Base-by-base conservation (phyloP, 2,888 invertebrate genomes). In the Cabera pusaria region DNA sequence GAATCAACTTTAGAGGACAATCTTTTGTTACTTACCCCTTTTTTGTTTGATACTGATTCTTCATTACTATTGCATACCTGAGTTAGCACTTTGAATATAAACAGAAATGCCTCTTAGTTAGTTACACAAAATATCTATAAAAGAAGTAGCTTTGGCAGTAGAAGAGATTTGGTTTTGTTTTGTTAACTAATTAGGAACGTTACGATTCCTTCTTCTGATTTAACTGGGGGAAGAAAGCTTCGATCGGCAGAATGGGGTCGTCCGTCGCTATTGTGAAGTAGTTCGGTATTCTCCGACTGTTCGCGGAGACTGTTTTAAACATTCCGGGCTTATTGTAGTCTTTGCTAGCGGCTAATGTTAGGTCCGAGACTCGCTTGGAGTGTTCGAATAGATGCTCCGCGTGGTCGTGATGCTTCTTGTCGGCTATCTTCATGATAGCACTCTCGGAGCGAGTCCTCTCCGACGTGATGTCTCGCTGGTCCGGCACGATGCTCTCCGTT, bases 161-260 rank as follows among this genome's bases (percentile, higher is more conserved):
- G 75, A 68, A 67, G 69, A 60, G 63, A 72, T 85, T 86, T 82
- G 82, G 80, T 84, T 74, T 74, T 41, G 61, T 52, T 60, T 64
- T 65, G 58, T 57, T 28, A 17, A 16, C 16, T 6, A 64, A 52
- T 51, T 11, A 73, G 71, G 61, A 72, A 75, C 60, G 32, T 78
- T 83, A 87, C 48, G 85, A 69, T 71, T 90, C 86, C 74, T 91
- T 90, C 72, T 90, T 92, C 72, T 91, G 91, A 53, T 93, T 91
- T 26, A 94, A 70, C 64, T 93, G 93, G 7, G 94, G 93, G 66
- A 95, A 95, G 75, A 95, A 94, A 0, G 95, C 94, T 75, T 95
- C 95, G 46, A 95, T 93, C 0, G 95, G 95, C 28, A 95, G 80
- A 32, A 94, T 94, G 0, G 95, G 95, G 65, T 95, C 94, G 50